Evolutionary conservation across 2,888 invertebrate species (phyloP).

Genomic region (Ashinkailepas kermadecensis): DNA sequence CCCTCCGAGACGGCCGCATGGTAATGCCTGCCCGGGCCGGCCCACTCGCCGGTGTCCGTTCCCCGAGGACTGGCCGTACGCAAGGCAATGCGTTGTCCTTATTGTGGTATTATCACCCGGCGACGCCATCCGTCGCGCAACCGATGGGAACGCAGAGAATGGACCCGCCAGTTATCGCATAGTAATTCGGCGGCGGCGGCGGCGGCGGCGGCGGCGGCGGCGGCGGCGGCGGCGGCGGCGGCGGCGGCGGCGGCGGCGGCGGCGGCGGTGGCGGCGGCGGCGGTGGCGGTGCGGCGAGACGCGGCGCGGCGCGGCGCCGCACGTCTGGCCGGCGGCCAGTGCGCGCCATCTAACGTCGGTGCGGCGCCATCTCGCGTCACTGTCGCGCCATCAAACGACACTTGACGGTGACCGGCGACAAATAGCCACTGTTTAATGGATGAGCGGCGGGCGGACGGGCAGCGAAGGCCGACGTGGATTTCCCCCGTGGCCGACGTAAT

Average conservation of each 20-base stretch:
- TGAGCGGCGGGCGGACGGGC: background rate
- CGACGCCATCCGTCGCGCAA: background rate
- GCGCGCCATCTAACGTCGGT: too few species aligned
- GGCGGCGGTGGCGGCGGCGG: too few species aligned
- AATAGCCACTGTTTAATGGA: background rate
- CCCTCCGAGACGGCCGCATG: too few species aligned
- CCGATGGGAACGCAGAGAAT: slow-evolving; percentile 5
- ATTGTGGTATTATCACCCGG: slow-evolving; percentile 18
- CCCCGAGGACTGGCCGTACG: background rate
- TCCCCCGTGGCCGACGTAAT: background rate
- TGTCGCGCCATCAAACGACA: background rate
- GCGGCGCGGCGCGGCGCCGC: too few species aligned
- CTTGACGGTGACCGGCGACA: background rate
- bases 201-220: background rate
- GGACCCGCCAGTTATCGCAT: slow-evolving; percentile 2
- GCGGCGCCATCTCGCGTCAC: too few species aligned
- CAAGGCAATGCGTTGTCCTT: background rate
- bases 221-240: background rate
- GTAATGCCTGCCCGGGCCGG: background rate
- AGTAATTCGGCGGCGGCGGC: background rate
- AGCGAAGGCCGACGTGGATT: background rate
- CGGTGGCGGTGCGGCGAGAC: too few species aligned
- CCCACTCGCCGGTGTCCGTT: background rate
- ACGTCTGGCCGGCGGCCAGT: too few species aligned
- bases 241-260: background rate